Percentiles rank a stretch among this genome's conserved stretches.
Evolutionary conservation across 2,113 vertebrate species (phyloP).

Genomic region (Oceanites oceanicus): DNA sequence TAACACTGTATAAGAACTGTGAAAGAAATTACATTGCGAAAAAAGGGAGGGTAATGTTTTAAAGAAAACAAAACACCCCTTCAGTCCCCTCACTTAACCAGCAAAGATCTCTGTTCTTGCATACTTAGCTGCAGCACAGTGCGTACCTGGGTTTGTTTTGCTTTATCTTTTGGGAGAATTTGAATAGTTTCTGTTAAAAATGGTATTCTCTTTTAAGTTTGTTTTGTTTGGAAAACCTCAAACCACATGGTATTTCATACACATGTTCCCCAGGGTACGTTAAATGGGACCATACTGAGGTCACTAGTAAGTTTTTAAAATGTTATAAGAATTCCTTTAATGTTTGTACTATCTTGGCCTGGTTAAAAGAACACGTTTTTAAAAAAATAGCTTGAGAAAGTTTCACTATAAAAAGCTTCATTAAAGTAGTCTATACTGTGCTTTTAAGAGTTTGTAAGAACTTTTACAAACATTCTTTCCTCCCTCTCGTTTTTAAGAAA

Average conservation of each 20-base stretch:
- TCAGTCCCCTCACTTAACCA: neutral
- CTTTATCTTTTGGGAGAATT: conserved; percentile 48
- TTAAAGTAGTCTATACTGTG: conserved; percentile 33
- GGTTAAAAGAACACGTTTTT: conserved; percentile 64
- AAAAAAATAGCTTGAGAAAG: conserved; percentile 14
- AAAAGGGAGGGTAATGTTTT: neutral
- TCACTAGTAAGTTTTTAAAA: conserved; percentile 69
- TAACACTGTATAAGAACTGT: neutral
- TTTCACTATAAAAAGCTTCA: conserved; percentile 38
- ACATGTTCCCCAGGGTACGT: conserved; percentile 60
- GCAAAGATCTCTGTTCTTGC: conserved; percentile 13
- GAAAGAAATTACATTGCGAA: neutral
- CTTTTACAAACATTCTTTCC: conserved; percentile 30
- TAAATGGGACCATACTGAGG: conserved; percentile 74
- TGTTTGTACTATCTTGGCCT: conserved; percentile 67
- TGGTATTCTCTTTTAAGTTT: conserved; percentile 70
- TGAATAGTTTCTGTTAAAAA: conserved; percentile 69
- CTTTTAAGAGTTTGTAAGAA: neutral
- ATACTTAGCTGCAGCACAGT: neutral
- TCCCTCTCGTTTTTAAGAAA: neutral
- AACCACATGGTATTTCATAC: conserved; percentile 69
- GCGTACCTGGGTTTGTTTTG: conserved; percentile 56
- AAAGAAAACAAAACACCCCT: neutral
- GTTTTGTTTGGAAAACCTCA: conserved; percentile 72
- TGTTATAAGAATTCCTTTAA: conserved; percentile 74